Evolutionary conservation across 2,888 invertebrate species (phyloP), one percentile per base, ranked within the genome.

Genomic region (Alcis repandata): DNA sequence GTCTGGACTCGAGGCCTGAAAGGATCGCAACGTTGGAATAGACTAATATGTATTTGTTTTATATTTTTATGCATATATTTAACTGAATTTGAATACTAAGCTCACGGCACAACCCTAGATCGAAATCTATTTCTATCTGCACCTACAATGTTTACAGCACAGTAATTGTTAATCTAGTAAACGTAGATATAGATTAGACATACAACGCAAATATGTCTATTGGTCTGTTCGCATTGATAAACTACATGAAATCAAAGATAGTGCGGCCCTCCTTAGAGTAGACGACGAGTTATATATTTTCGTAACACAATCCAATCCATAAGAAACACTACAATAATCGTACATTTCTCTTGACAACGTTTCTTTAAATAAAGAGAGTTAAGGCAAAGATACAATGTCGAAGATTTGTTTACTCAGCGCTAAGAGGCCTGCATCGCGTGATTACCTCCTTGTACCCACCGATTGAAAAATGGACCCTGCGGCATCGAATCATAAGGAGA

Each of bases 311-410:
- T 91, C 91, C 89, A 88, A 90, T 91, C 91, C 91, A 90, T 89
- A 90, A 90, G 90, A 88, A 90, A 84, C 85, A 78, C 85, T 81
- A 90, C 90, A 91, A 91, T 92, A 92, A 92, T 91, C 91, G 90
- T 92, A 92, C 87, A 86, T 92, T 89, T 89, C 89, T 88, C 90
- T 90, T 91, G 91, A 91, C 91, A 91, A 91, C 86, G 90, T 91
- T 91, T 88, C 90, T 91, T 91, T 90, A 89, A 91, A 91, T 91
- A 91, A 89, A 89, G 87, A 89, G 88, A 90, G 90, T 91, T 90
- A 91, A 88, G 84, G 87, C 87, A 83, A 87, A 87, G 90, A 91
- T 91, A 91, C 90, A 89, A 90, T 91, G 92, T 90, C 85, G 87
- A 88, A 91, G 91, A 92, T 91, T 91, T 91, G 92, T 91, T 90